Evolutionary conservation across 2,797 vertebrate species (phyloP).

Genomic region (Spizella passerina): DNA sequence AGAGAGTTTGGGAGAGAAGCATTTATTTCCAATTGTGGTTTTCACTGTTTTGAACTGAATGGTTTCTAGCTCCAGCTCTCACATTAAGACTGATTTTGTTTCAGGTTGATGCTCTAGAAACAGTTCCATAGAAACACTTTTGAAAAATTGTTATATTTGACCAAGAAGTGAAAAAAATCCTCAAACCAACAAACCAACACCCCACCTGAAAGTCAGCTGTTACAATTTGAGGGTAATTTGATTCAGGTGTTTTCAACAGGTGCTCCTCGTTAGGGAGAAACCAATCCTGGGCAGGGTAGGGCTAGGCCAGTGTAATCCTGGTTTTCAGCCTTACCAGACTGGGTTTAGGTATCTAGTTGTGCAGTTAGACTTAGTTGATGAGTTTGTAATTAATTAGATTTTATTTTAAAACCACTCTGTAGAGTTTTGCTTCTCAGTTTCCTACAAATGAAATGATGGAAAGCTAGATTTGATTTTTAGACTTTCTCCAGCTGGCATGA

Average conservation of each 20-base stretch:
- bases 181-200: too few relatives aligned
- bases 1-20: background rate
- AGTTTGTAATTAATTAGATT: slow-evolving; percentile 41
- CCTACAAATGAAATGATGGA: background rate
- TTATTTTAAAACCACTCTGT: slow-evolving; percentile 15
- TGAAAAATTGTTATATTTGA: background rate
- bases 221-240: background rate
- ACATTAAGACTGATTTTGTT: background rate
- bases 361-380: background rate
- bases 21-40: background rate
- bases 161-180: fast-evolving
- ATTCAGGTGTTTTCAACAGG: background rate
- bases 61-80: background rate
- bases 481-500: background rate
- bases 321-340: background rate
- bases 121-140: background rate
- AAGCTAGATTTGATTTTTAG: background rate
- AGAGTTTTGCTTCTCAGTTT: background rate
- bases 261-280: background rate
- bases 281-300: background rate
- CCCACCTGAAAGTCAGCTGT: fast-evolving
- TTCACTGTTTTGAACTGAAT: background rate
- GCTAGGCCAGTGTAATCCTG: background rate
- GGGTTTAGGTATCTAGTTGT: background rate
- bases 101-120: background rate